Base-by-base conservation (phyloP, 2,113 vertebrate genomes). In the Jaculus jaculus region DNA sequence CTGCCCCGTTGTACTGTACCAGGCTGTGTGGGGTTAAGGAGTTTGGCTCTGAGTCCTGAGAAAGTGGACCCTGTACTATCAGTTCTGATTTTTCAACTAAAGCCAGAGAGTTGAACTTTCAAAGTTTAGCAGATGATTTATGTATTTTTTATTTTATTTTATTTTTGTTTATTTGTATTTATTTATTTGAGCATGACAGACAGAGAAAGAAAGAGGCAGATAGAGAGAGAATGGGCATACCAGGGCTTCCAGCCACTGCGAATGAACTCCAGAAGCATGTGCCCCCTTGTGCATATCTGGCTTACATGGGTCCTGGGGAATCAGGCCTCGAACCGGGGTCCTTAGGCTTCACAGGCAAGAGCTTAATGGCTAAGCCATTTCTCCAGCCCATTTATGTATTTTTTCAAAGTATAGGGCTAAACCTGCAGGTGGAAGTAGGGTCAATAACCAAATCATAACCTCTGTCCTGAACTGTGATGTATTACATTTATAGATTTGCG, bases 61-160 rank as follows among this genome's bases (percentile, higher is more conserved):
- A 77, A 61, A 20, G 3, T 66, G n/a, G 75, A 54, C 12, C 20
- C 47, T 47, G 26, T 79, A 32, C 63, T 47, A 61, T 86, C 39
- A 88, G 71, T 37, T 54, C 26, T 71, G 30, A 39, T 30, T 83
- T 92, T 92, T 86, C 42, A 90, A 80, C 85, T 34, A 58, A 61
- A 89, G 24, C 51, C 71, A 66, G 86, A 84, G 39, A 75, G 51
- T 18, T 72, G 47, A 32, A 47, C 42, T 94, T 94, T 87, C 58
- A 74, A 84, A 87, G 74, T 69, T 74, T 72, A 69, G 68, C 66
- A 82, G 71, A 66, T 81, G 24, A 47, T 47, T 47, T 47, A 47
- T 47, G 42, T 47, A 47, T 47, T 47, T 6, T 47, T 5, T 47
- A 47, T 47, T 47, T 5, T 47, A 84, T 39, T 75, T 60, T 82